These are phyloP conservation scores for Nasua narica DNA, from an alignment of 2,797 vertebrate genomes.

Conservation along the genomic window DNA sequence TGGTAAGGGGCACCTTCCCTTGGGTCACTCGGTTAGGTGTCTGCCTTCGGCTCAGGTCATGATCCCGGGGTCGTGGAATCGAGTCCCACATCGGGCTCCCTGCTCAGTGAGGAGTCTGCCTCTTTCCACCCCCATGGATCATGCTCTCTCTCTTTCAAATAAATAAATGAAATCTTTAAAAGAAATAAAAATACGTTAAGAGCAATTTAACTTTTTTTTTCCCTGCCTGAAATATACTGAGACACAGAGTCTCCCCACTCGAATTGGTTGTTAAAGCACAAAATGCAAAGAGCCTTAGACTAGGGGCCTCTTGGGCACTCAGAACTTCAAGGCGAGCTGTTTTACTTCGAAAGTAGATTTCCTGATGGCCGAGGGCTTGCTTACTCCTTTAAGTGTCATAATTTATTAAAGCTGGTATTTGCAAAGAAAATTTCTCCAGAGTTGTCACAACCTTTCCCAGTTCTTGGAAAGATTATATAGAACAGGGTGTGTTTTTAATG, in stretches of 20 bases:
- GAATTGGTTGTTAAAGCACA: not conserved
- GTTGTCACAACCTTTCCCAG: not conserved
- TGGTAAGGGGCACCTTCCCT: not conserved
- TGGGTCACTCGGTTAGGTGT: not conserved
- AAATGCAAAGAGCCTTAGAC: not conserved
- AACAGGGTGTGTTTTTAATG: not conserved
- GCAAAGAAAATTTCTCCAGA: not conserved
- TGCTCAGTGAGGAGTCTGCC: not conserved
- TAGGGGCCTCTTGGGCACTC: not conserved
- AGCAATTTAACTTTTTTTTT: not conserved
- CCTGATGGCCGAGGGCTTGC: not conserved
- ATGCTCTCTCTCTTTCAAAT: not conserved
- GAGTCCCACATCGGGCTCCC: not conserved
- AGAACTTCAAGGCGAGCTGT: not conserved
- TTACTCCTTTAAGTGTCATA: not conserved
- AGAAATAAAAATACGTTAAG: constrained; percentile 30
- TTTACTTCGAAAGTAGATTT: not conserved
- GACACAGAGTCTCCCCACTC: not conserved
- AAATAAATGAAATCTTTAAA: not conserved
- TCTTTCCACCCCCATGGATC: not conserved
- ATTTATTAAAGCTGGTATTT: not conserved
- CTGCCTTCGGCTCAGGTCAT: not conserved
- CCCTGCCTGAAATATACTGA: not conserved
- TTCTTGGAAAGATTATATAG: not conserved
- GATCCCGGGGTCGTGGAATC: not conserved